These are phyloP conservation scores for Ladona fulva DNA, from an alignment of 1,140 invertebrate species.

Conservation along the genomic window DNA sequence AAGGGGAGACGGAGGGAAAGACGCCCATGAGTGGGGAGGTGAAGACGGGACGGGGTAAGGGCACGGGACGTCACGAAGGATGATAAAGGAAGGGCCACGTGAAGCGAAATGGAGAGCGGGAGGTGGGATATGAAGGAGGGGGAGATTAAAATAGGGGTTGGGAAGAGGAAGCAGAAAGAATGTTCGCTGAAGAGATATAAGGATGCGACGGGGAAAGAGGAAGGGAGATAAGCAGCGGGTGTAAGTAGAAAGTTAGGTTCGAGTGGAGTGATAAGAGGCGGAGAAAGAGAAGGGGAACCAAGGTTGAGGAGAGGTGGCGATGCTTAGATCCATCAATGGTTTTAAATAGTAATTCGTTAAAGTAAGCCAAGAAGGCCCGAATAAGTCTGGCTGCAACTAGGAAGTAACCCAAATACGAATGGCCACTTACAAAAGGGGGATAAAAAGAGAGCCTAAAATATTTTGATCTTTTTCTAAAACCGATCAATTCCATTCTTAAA, in stretches of 20 bases:
- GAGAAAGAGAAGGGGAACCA: neutral
- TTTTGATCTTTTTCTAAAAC: too few species aligned
- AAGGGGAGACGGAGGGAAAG: neutral
- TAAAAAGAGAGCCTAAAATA: too few species aligned
- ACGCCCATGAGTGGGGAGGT: neutral
- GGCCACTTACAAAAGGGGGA: too few species aligned
- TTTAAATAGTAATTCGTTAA: too few species aligned
- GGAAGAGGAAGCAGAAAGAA: neutral
- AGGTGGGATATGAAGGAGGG: neutral
- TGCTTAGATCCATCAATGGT: too few species aligned
- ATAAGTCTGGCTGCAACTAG: too few species aligned
- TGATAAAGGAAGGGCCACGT: neutral
- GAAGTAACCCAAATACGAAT: too few species aligned
- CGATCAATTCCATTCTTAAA: too few species aligned
- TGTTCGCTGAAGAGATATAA: neutral
- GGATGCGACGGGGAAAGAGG: neutral
- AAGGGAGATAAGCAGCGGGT: neutral
- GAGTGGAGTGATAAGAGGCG: neutral
- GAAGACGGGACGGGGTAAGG: neutral
- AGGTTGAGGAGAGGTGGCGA: too few species aligned
- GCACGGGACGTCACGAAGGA: neutral
- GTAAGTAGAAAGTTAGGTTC: constrained; percentile 1
- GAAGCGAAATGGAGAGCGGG: neutral
- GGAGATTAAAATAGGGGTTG: neutral
- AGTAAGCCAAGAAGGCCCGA: too few species aligned